phyloP scores from a whole-genome alignment of 1,140 invertebrate species.

The Zaprionus ornatus region DNA sequence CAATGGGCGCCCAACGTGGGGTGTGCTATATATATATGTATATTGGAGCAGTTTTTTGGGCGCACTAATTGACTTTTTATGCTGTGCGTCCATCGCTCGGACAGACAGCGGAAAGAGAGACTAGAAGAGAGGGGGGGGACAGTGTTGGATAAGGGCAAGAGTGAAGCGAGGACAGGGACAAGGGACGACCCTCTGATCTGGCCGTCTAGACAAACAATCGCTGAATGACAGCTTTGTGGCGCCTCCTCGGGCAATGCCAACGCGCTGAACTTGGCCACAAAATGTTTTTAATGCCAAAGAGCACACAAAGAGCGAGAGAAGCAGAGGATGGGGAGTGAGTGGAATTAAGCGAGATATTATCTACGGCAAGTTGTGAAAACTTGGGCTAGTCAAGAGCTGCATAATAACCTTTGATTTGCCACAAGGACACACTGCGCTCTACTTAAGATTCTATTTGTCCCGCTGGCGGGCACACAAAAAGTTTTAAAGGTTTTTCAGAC shows the following conservation, averaged over 20 bases:
- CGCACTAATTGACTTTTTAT: conserved; percentile 59
- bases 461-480: background rate
- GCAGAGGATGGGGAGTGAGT: background rate
- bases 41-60: conserved; percentile 20
- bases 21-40: background rate
- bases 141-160: background rate
- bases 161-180: background rate
- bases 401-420: conserved; percentile 3
- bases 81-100: conserved; percentile 18
- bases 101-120: conserved; percentile 4
- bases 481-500: background rate
- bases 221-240: conserved; percentile 23
- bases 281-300: conserved; percentile 6
- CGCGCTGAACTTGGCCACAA: conserved; percentile 5
- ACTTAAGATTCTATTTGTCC: conserved; percentile 4
- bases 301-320: background rate
- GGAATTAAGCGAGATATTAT: background rate
- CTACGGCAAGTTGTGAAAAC: background rate
- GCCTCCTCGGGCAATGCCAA: conserved; percentile 1
- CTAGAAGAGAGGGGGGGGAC: background rate
- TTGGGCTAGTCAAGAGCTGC: background rate
- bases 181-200: background rate
- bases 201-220: conserved; percentile 38
- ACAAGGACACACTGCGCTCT: background rate
- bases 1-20: background rate